Evolutionary conservation across 1,140 invertebrate genomes (phyloP).

Genomic region (Drosophila ohnishii): DNA sequence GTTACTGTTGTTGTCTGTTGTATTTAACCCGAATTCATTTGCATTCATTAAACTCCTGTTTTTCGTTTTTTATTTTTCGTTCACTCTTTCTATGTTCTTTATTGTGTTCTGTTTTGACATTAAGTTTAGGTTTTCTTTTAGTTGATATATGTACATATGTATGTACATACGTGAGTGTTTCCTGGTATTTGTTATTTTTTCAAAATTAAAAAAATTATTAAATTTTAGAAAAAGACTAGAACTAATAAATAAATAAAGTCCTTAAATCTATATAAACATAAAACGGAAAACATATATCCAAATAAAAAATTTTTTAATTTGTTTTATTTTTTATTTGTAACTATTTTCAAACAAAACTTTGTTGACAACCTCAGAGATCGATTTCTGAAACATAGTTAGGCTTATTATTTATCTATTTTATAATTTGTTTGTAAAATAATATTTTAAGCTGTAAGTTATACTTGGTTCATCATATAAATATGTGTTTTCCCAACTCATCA

Average conservation of each 20-base stretch:
- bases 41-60: constrained; percentile 32
- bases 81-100: neutral
- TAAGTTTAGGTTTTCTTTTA: constrained; percentile 13
- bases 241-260: neutral
- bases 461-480: neutral
- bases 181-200: neutral
- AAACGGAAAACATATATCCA: too few relatives aligned
- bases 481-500: neutral
- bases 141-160: neutral
- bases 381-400: neutral
- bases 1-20: constrained; percentile 20
- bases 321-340: neutral
- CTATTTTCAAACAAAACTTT: neutral
- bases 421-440: neutral
- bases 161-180: neutral
- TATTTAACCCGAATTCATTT: constrained; percentile 39
- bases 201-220: neutral
- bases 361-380: neutral
- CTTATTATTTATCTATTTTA: neutral
- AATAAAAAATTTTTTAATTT: neutral
- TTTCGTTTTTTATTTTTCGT: neutral
- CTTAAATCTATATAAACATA: too few relatives aligned
- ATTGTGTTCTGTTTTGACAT: constrained; percentile 6
- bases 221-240: neutral
- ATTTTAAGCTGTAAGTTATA: neutral